A percentile compares a stretch with the other conserved stretches of the same genome.
phyloP scores from a whole-genome alignment of 2,113 vertebrate genomes.

The Syngnathus typhle region DNA sequence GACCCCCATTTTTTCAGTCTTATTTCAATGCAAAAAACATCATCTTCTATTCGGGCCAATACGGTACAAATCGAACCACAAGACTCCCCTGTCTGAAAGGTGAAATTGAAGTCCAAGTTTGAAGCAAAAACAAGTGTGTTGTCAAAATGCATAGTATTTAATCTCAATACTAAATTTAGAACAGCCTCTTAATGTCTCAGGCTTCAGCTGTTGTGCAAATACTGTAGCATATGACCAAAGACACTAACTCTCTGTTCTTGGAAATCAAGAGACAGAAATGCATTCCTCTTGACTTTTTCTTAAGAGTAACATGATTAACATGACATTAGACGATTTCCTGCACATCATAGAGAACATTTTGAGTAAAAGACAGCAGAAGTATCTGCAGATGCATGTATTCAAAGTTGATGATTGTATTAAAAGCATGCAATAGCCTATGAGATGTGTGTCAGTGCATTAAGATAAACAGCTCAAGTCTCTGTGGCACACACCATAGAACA shows the following conservation, averaged over 20 bases:
- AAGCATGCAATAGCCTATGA: neutral
- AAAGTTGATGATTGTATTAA: slow-evolving; percentile 6
- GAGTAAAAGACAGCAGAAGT: slow-evolving; percentile 14
- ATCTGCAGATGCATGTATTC: neutral
- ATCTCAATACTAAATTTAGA: slow-evolving; percentile 29
- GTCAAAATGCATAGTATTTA: neutral
- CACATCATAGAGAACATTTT: slow-evolving; percentile 11
- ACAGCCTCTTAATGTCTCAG: slow-evolving; percentile 30
- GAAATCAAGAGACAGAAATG: slow-evolving; percentile 32
- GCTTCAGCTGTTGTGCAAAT: slow-evolving; percentile 37
- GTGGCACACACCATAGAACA: slow-evolving; percentile 19
- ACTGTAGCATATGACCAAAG: slow-evolving; percentile 4
- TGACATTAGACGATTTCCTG: slow-evolving; percentile 3
- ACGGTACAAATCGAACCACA: too few species aligned
- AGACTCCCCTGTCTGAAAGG: too few species aligned
- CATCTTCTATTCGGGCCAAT: too few species aligned
- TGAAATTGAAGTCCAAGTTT: too few species aligned
- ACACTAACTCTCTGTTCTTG: slow-evolving; percentile 20
- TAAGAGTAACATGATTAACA: neutral
- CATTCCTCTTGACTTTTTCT: slow-evolving; percentile 27
- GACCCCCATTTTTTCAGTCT: too few species aligned
- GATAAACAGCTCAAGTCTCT: slow-evolving; percentile 29
- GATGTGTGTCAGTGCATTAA: slow-evolving; percentile 12
- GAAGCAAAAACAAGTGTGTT: too few species aligned
- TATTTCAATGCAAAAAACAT: too few species aligned